Base-by-base conservation (phyloP, 1,140 invertebrate genomes). In the Apolygus lucorum region DNA sequence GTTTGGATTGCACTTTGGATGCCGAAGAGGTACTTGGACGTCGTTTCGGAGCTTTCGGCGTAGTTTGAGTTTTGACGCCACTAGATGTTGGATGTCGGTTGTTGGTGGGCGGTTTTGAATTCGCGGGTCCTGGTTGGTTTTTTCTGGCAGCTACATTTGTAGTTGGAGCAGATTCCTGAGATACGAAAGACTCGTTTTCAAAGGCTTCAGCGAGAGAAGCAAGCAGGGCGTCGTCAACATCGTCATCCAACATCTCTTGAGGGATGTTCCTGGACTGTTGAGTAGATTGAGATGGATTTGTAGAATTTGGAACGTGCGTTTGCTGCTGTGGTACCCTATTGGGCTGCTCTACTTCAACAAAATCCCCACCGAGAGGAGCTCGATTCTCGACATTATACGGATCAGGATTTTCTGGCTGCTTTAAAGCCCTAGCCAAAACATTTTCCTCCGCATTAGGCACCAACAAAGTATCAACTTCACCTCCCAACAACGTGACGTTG, bases 381-480 rank as follows among this genome's bases (percentile, higher is more conserved):
- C 4, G 34, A 42, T 42, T 42, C 4, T 13, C 28, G 4, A 28
- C 25, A 63, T 42, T 22, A 66, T 29, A 69, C 13, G 68, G 68
- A 67, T 72, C 64, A 22, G 68, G 68, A 52, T 72, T 72, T 68
- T 72, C 63, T 17, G 52, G 64, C 8, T 76, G 78, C 80, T 79
- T 85, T 82, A 89, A 73, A 54, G 79, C 79, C 78, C 81, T 79
- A 2, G 85, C 82, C 25, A 90, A 75, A 26, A 87, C 73, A 76
- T 86, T 87, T 77, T 86, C 83, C 14, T 81, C 76, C 4, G 84
- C 83, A 79, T 89, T 87, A 22, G 76, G 65, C 28, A 85, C 80
- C 26, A 84, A 73, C 24, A 89, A 72, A 70, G 78, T 78, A 34
- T 89, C 87, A 0, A 92, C 88, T 80, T 91, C 88, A 22, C 91